A percentile compares a stretch with the other conserved stretches of the same genome.
Conservation (phyloP, 2,888 invertebrate genomes). For the Cacoxenus indagator region DNA sequence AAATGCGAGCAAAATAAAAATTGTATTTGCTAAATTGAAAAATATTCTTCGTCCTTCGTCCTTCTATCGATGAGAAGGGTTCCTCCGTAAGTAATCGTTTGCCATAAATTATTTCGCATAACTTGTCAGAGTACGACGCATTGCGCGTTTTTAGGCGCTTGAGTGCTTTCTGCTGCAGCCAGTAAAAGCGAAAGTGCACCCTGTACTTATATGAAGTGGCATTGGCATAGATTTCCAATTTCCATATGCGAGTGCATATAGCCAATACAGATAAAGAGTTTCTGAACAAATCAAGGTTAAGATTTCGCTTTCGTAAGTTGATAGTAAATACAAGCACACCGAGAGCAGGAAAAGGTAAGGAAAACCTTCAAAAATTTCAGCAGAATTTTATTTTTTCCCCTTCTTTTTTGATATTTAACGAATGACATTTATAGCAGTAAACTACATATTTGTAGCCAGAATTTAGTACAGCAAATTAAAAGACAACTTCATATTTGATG, state of each 20-base stretch:
- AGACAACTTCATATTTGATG: too few relatives aligned
- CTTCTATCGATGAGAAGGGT: not conserved
- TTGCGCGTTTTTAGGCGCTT: constrained; percentile 12
- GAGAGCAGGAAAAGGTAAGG: too few relatives aligned
- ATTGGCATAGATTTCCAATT: not conserved
- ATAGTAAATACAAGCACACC: too few relatives aligned
- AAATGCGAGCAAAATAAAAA: constrained; percentile 13
- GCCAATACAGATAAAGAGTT: not conserved
- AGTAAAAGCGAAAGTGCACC: not conserved
- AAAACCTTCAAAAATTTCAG: too few relatives aligned
- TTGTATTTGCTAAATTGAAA: constrained; percentile 46
- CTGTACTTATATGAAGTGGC: not conserved
- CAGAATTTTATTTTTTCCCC: too few relatives aligned
- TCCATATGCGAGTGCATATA: not conserved
- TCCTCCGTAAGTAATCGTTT: not conserved
- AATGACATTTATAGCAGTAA: too few relatives aligned
- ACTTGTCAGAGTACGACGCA: not conserved
- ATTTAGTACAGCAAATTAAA: too few relatives aligned
- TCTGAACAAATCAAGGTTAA: not conserved
- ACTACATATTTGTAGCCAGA: too few relatives aligned
- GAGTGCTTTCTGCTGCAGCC: constrained; percentile 8
- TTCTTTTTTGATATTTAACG: too few relatives aligned
- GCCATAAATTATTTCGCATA: not conserved
- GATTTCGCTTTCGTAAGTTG: not conserved
- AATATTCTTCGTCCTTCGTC: constrained; percentile 35